Evolutionary conservation across 2,113 vertebrate species (phyloP).

Genomic region (Rhinoderma darwinii): DNA sequence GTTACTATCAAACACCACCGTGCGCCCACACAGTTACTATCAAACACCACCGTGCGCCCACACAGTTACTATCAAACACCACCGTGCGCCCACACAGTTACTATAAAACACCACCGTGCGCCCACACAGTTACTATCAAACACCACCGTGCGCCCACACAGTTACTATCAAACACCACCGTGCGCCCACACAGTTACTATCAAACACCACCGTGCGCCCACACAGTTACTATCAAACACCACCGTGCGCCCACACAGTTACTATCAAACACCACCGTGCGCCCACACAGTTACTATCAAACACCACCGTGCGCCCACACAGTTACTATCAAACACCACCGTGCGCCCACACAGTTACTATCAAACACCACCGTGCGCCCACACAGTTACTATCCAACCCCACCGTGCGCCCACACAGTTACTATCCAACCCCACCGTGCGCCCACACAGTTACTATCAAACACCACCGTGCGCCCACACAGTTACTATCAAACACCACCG

Average conservation of each 20-base stretch:
- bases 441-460: fast-evolving
- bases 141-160: no score
- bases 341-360: no score
- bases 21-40: no score
- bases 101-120: neutral
- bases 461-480: no score
- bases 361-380: neutral
- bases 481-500: neutral
- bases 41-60: neutral
- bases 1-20: no score
- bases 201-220: no score
- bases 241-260: fast-evolving
- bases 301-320: neutral
- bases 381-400: fast-evolving
- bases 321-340: no score
- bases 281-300: no score
- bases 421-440: neutral
- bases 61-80: fast-evolving
- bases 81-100: no score
- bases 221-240: neutral
- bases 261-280: no score
- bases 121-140: fast-evolving
- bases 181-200: neutral
- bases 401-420: no score
- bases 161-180: neutral